Base-by-base conservation (phyloP, 2,888 invertebrate genomes). In the Dastarcus helophoroides region DNA sequence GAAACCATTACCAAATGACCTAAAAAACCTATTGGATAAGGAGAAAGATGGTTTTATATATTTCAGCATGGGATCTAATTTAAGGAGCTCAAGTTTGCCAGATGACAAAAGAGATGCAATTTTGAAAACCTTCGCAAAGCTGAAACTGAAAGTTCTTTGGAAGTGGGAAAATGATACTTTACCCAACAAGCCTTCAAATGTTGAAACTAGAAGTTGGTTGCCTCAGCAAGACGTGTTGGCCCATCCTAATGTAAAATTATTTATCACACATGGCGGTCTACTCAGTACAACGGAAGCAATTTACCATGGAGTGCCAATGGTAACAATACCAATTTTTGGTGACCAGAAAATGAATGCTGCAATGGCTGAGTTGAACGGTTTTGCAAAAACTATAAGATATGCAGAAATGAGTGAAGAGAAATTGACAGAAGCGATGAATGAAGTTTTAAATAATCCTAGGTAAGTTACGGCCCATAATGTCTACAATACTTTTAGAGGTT, bases 61-160 rank as follows among this genome's bases (percentile, higher is more conserved):
- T 33, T 66, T 74, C 39, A 71, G 68, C 41, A 66, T 76, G 48
- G 77, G 76, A 2, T 71, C 75, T 1, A 68, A 70, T 40, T 59
- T 73, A 0, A 61, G 64, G 33, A 70, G 69, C 36, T 57, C 64
- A 4, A 63, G 72, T 38, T 51, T 79, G 32, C 65, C 70, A 0
- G 41, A 50, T 0, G 64, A 68, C 2, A 70, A 66, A 38, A 57
- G 63, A 13, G 51, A 64, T 11, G 67, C 62, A 1, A 64, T 80
- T 15, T 52, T 71, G 5, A 68, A 68, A 33, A 68, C 67, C 2
- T 70, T 80, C 30, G 59, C 66, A 1, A 64, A 62, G 36, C 44
- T 78, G 0, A 73, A 76, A 37, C 72, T 76, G 38, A 70, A 67
- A 4, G 68, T 80, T 1, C 47, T 80, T 13, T 77, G 76, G 77